These are phyloP conservation scores for Bugula neritina DNA, from an alignment of 2,888 invertebrate species.

Conservation along the genomic window DNA sequence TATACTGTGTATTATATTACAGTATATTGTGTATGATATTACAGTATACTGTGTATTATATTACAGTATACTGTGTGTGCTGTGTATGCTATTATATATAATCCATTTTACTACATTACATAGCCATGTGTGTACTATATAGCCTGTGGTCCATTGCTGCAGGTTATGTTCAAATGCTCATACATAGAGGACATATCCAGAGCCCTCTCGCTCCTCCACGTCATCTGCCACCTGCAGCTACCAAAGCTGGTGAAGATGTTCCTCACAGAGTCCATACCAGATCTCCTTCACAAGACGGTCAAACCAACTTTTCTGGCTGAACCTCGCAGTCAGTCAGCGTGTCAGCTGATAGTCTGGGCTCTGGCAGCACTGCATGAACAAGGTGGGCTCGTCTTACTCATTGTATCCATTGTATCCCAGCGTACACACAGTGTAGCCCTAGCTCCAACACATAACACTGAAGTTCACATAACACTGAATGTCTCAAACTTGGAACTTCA, in stretches of 20 bases:
- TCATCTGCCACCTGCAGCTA: conserved; percentile 7
- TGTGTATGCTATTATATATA: no score
- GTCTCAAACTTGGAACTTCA: no score
- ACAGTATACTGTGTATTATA: no score
- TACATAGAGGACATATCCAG: conserved; percentile 7
- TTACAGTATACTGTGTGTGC: no score
- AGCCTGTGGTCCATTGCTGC: no score
- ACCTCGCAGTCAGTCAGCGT: conserved; percentile 22
- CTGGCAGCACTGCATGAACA: not conserved
- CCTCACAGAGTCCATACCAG: conserved; percentile 4
- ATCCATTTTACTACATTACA: no score
- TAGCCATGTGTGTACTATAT: no score
- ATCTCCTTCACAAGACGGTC: conserved; percentile 15
- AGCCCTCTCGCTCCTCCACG: conserved; percentile 7
- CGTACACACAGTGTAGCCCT: not conserved
- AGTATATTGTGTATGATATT: no score
- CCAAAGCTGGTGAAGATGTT: conserved; percentile 2
- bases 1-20: no score
- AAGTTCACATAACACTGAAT: no score
- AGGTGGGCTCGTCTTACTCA: not conserved
- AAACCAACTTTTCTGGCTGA: conserved; percentile 22
- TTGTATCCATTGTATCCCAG: not conserved
- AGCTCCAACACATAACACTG: no score
- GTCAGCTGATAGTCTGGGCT: conserved; percentile 16
- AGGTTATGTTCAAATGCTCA: conserved; percentile 23